Evolutionary conservation across 1,140 invertebrate genomes (phyloP).

Genomic region (Calephelis nemesis): DNA sequence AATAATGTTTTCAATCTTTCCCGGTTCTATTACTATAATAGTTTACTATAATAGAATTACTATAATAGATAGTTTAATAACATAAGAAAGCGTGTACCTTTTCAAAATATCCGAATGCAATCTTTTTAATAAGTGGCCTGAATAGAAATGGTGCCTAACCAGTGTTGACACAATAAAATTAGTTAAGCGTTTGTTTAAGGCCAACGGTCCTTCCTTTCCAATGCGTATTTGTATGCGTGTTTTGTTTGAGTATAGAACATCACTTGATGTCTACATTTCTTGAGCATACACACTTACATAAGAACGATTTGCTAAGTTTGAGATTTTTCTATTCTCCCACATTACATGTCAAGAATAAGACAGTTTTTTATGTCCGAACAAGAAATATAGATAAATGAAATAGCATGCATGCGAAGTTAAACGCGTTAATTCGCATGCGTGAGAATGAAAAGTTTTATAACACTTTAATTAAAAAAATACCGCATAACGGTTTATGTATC

Average conservation of each 20-base stretch:
- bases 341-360: neutral
- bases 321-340: neutral
- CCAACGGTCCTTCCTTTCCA: constrained; percentile 4
- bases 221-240: constrained; percentile 10
- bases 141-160: constrained; percentile 11
- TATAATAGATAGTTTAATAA: too few species aligned
- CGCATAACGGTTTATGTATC: too few species aligned
- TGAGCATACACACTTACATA: neutral
- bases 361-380: too few species aligned
- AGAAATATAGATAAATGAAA: too few species aligned
- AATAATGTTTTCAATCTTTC: too few species aligned
- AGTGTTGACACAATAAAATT: constrained; percentile 7
- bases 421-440: neutral
- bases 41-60: too few species aligned
- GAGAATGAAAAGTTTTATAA: too few species aligned
- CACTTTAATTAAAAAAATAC: too few species aligned
- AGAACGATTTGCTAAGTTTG: neutral
- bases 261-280: neutral
- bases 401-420: too few species aligned
- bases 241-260: neutral
- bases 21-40: too few species aligned
- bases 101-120: neutral
- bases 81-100: neutral
- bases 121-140: constrained; percentile 6
- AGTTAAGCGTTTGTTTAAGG: neutral